phyloP scores from a whole-genome alignment of 2,113 vertebrate genomes.

The Grantiella picta region DNA sequence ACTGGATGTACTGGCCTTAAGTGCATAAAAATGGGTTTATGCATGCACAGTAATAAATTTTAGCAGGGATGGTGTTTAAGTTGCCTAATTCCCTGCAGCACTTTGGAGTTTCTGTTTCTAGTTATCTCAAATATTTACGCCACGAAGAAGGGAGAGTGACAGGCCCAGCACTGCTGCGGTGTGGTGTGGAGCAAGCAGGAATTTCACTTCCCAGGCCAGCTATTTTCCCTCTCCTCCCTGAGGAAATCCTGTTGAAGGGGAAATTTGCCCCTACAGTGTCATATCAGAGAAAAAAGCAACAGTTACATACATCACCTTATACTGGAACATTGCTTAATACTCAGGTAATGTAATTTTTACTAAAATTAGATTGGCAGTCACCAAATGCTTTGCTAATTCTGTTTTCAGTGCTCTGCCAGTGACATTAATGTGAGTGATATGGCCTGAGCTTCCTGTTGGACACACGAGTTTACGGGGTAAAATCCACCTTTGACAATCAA shows the following conservation, averaged over 20 bases:
- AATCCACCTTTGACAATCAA: not conserved
- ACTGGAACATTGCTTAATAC: not conserved
- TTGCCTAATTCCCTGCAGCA: not conserved
- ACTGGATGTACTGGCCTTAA: not conserved
- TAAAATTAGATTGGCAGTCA: not conserved
- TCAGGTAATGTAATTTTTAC: not conserved
- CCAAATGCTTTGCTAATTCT: not conserved
- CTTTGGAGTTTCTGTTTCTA: not conserved
- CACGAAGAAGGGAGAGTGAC: not conserved
- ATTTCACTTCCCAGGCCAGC: not conserved
- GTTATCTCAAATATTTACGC: not conserved
- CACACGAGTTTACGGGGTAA: not conserved
- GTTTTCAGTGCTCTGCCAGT: not conserved
- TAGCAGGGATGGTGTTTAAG: not conserved
- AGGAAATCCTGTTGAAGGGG: not conserved
- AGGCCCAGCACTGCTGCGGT: not conserved
- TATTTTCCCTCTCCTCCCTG: not conserved
- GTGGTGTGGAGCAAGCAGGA: not conserved
- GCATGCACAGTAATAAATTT: not conserved
- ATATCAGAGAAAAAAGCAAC: not conserved
- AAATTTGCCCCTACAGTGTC: not conserved
- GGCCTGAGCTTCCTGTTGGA: not conserved
- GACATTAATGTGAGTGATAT: not conserved
- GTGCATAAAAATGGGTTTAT: not conserved
- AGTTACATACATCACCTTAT: not conserved